phyloP scores from a whole-genome alignment of 2,888 invertebrate genomes.

The Diarsia mendica region DNA sequence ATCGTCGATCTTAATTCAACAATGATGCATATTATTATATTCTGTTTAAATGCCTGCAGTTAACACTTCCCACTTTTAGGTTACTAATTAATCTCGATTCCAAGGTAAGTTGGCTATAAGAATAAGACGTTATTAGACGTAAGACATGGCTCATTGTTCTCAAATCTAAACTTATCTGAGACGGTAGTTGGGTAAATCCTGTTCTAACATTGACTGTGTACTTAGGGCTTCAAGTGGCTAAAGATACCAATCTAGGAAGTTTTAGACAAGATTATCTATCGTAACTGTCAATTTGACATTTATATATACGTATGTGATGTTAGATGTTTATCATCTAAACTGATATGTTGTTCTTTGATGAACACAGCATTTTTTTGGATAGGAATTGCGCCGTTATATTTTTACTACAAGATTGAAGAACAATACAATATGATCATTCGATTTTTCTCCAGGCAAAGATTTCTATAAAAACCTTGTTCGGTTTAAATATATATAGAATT shows the following conservation, averaged over 20 bases:
- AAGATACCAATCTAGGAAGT: conserved; percentile 32
- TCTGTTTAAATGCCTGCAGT: not conserved
- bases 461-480: not conserved
- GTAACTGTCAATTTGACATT: conserved; percentile 23
- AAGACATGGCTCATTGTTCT: not conserved
- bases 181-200: conserved; percentile 5
- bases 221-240: conserved; percentile 13
- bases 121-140: not conserved
- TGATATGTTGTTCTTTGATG: conserved; percentile 13
- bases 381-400: not conserved
- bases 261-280: conserved; percentile 32
- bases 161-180: not conserved
- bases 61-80: not conserved
- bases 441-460: not conserved
- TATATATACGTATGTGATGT: not conserved
- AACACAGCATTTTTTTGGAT: conserved; percentile 4
- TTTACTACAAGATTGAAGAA: not conserved
- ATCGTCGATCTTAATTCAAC: not conserved
- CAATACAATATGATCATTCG: not conserved
- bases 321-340: conserved; percentile 23
- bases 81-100: not conserved
- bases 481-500: not conserved
- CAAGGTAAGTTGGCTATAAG: not conserved
- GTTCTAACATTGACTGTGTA: not conserved
- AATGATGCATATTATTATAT: not conserved